Evolutionary conservation across 2,797 vertebrate species (phyloP).

Genomic region (Eospalax fontanierii): DNA sequence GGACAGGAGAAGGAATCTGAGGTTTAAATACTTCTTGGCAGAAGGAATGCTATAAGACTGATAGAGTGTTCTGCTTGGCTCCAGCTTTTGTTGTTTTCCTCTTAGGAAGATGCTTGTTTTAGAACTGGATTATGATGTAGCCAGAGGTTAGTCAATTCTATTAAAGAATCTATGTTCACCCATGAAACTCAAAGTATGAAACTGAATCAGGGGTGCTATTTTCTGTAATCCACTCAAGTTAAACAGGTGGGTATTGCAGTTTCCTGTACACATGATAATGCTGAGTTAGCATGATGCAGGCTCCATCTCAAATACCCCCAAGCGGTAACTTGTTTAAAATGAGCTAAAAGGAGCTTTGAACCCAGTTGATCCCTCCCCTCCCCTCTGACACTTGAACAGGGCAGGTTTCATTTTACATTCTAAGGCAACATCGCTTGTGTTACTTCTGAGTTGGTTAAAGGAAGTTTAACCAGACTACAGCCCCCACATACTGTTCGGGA

Average conservation of each 20-base stretch:
- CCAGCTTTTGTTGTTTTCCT: slow-evolving; percentile 46
- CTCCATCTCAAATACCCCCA: neutral
- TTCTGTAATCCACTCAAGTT: slow-evolving; percentile 55
- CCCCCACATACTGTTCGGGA: slow-evolving; percentile 34
- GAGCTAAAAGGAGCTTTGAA: slow-evolving; percentile 65
- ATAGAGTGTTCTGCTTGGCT: neutral
- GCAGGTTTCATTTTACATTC: slow-evolving; percentile 70
- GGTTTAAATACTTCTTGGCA: slow-evolving; percentile 64
- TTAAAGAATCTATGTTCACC: slow-evolving; percentile 57
- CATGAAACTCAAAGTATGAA: slow-evolving; percentile 71
- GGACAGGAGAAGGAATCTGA: slow-evolving; percentile 59
- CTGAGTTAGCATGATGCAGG: slow-evolving; percentile 48
- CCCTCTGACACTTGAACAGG: slow-evolving; percentile 64
- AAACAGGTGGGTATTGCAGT: slow-evolving; percentile 49
- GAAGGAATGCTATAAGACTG: slow-evolving; percentile 50
- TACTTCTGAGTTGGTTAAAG: slow-evolving; percentile 58
- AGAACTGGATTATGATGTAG: slow-evolving; percentile 35
- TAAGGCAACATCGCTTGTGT: slow-evolving; percentile 49
- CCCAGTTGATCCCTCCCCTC: slow-evolving; percentile 51
- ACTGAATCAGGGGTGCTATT: slow-evolving; percentile 69
- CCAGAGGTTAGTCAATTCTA: slow-evolving; percentile 73
- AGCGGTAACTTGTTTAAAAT: slow-evolving; percentile 69
- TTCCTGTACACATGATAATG: slow-evolving; percentile 45
- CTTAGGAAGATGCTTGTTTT: slow-evolving; percentile 47
- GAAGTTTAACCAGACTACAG: slow-evolving; percentile 64